A percentile compares a stretch with the other conserved stretches of the same genome.
Conservation (phyloP, 2,797 vertebrate genomes). For the Austrolebias charrua region DNA sequence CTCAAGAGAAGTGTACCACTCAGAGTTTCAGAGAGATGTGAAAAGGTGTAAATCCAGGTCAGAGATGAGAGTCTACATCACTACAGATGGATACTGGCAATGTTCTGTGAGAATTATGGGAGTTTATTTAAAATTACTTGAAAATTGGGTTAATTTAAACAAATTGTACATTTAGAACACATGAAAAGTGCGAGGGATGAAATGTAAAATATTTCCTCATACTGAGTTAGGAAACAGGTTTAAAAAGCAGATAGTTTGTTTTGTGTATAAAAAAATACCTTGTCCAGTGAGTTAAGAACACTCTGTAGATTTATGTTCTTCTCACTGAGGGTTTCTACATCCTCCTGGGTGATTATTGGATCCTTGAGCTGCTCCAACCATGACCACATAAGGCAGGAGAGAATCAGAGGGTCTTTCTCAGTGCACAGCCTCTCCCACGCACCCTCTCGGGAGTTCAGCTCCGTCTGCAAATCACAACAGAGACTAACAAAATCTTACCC, state of each 20-base stretch:
- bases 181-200: too few relatives aligned
- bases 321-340: slow-evolving; percentile 80
- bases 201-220: not conserved
- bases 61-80: too few relatives aligned
- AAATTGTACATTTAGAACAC: too few relatives aligned
- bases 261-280: slow-evolving; percentile 77
- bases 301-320: slow-evolving; percentile 75
- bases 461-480: slow-evolving; percentile 77
- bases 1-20: too few relatives aligned
- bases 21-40: too few relatives aligned
- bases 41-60: too few relatives aligned
- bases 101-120: too few relatives aligned
- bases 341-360: slow-evolving; percentile 85
- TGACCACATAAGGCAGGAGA: slow-evolving; percentile 94
- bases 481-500: not conserved
- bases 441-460: slow-evolving; percentile 90
- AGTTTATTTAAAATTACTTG: too few relatives aligned
- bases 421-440: slow-evolving; percentile 91
- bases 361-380: slow-evolving; percentile 97
- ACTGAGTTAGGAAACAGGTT: not conserved
- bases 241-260: not conserved
- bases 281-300: slow-evolving; percentile 84
- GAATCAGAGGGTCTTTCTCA: slow-evolving; percentile 89
- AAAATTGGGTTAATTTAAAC: too few relatives aligned
- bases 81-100: too few relatives aligned